Evolutionary conservation across 2,113 vertebrate species (phyloP).

Genomic region (Candoia aspera): DNA sequence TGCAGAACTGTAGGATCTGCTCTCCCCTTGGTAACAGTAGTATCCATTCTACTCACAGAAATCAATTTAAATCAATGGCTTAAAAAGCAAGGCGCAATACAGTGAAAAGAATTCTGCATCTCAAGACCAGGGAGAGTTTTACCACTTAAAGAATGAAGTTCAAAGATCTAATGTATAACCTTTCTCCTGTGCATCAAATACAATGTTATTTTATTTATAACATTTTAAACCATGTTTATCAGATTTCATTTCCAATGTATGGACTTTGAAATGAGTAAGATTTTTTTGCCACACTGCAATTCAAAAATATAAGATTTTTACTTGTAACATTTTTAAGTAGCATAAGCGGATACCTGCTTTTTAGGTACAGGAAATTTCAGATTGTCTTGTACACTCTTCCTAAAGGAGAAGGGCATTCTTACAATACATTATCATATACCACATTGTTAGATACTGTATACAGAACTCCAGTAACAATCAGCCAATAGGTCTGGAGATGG

Average conservation of each 20-base stretch:
- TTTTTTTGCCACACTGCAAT: neutral
- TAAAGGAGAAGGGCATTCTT: neutral
- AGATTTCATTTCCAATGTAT: neutral
- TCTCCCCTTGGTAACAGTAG: neutral
- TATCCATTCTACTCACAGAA: neutral
- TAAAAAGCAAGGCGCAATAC: neutral
- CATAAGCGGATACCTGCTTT: conserved; percentile 14
- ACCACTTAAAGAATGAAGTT: neutral
- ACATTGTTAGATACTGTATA: neutral
- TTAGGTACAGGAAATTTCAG: conserved; percentile 10
- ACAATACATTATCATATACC: neutral
- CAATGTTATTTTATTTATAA: neutral
- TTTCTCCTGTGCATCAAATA: neutral
- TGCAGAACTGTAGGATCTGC: neutral
- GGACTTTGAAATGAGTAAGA: neutral
- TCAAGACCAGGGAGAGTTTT: neutral
- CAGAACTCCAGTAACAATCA: conserved; percentile 8
- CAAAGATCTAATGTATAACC: neutral
- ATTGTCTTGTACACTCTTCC: neutral
- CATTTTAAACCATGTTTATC: neutral
- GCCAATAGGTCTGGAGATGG: neutral
- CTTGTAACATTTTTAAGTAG: neutral
- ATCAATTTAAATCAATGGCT: neutral
- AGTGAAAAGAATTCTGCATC: neutral
- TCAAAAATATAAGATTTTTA: neutral